Conservation (phyloP, 2,888 invertebrate species). For the Limenitis arthemis region DNA sequence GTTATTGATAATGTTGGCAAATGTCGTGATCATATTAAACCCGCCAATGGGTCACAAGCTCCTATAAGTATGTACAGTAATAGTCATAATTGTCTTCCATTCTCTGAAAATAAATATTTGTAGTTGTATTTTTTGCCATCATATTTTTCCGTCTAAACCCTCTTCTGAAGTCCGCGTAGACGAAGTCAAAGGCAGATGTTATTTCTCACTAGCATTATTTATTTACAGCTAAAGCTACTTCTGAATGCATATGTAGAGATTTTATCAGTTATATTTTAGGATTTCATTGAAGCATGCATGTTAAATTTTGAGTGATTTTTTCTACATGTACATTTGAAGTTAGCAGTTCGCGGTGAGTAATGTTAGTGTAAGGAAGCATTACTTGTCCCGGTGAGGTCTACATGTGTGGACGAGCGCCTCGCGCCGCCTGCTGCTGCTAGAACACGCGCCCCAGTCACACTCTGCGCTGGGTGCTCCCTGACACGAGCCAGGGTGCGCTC, state of each 20-base stretch:
- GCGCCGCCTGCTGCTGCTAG: constrained; percentile 53
- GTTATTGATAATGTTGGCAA: too few relatives aligned
- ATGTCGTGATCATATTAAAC: too few relatives aligned
- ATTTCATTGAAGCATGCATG: background rate
- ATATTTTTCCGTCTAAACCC: too few relatives aligned
- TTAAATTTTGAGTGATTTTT: background rate
- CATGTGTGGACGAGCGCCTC: constrained; percentile 78
- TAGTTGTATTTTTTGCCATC: background rate
- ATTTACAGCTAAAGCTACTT: background rate
- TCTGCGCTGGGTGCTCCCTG: background rate
- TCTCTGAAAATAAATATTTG: too few relatives aligned
- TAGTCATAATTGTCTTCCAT: too few relatives aligned
- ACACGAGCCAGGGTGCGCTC: background rate
- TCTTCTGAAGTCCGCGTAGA: too few relatives aligned
- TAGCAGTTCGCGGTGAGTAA: background rate
- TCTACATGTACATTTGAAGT: background rate
- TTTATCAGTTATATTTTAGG: background rate
- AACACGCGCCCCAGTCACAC: constrained; percentile 16
- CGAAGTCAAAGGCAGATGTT: background rate
- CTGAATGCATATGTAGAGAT: background rate
- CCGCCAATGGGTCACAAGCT: too few relatives aligned
- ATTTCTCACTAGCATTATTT: background rate
- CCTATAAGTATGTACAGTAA: too few relatives aligned
- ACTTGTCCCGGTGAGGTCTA: constrained; percentile 44
- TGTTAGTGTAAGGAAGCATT: constrained; percentile 24